A percentile compares a stretch with the other conserved stretches of the same genome.
phyloP scores from a whole-genome alignment of 2,797 vertebrate species.

The Knipowitschia caucasica region DNA sequence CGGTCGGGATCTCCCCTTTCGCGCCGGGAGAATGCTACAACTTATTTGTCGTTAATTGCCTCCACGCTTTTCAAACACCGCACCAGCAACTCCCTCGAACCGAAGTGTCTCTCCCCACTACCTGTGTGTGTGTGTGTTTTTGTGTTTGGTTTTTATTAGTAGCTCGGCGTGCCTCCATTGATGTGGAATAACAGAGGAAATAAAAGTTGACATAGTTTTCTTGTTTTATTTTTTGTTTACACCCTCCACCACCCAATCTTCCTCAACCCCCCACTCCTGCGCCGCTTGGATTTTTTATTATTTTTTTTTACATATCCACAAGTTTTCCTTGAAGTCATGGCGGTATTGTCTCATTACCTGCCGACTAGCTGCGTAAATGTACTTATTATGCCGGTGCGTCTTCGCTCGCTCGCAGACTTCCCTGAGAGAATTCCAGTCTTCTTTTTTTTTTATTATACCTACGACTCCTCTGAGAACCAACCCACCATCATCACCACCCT shows the following conservation, averaged over 20 bases:
- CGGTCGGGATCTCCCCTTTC: slow-evolving; percentile 67
- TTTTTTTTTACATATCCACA: slow-evolving; percentile 72
- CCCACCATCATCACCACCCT: neutral
- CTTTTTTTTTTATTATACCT: slow-evolving; percentile 74
- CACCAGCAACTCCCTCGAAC: slow-evolving; percentile 47
- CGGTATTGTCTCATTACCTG: slow-evolving; percentile 80
- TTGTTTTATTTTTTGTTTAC: slow-evolving; percentile 47
- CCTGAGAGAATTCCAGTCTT: slow-evolving; percentile 73
- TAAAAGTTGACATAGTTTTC: slow-evolving; percentile 80
- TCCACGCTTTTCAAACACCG: slow-evolving; percentile 70
- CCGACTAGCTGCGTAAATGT: slow-evolving; percentile 76
- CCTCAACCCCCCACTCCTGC: slow-evolving; percentile 34
- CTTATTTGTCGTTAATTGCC: slow-evolving; percentile 81
- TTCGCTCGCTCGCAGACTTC: slow-evolving; percentile 53
- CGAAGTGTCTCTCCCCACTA: slow-evolving; percentile 48
- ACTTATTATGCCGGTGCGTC: slow-evolving; percentile 74
- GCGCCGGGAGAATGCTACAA: slow-evolving; percentile 58
- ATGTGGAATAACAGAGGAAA: slow-evolving; percentile 79
- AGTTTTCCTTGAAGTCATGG: slow-evolving; percentile 74
- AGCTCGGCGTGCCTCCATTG: slow-evolving; percentile 71
- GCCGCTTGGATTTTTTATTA: slow-evolving; percentile 35
- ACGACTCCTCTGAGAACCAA: slow-evolving; percentile 77
- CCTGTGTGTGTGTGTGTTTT: slow-evolving; percentile 41
- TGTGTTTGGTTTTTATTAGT: slow-evolving; percentile 75
- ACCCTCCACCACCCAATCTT: slow-evolving; percentile 1